These are phyloP conservation scores for Taeniopygia guttata DNA, from an alignment of 2,797 vertebrate species.

Conservation along the genomic window DNA sequence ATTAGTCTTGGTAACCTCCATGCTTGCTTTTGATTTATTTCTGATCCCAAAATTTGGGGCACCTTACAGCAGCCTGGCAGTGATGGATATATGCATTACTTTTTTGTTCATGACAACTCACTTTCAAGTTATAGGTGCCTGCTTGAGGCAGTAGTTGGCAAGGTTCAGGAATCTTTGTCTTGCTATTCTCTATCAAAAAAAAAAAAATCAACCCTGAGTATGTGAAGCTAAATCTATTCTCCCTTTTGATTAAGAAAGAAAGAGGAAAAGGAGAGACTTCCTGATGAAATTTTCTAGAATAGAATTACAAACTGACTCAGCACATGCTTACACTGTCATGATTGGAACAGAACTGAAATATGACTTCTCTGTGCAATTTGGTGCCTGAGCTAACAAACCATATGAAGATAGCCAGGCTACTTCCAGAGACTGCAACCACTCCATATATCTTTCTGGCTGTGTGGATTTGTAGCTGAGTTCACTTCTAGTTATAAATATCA, in stretches of 20 bases:
- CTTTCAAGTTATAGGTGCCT: background rate
- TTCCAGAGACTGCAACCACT: background rate
- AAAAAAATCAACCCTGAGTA: too few species aligned
- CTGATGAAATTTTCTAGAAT: background rate
- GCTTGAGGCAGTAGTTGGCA: background rate
- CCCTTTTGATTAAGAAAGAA: background rate
- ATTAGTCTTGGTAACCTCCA: background rate
- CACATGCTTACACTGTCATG: background rate
- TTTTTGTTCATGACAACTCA: background rate
- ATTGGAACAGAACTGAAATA: background rate
- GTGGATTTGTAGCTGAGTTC: background rate
- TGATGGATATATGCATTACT: background rate
- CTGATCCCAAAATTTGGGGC: background rate
- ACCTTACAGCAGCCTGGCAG: background rate
- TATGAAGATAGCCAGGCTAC: background rate
- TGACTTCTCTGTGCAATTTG: background rate
- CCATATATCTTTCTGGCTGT: accelerated
- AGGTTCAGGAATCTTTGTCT: background rate
- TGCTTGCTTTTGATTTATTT: background rate
- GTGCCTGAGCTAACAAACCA: background rate
- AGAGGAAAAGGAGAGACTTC: background rate
- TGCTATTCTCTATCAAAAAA: background rate
- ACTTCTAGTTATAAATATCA: background rate
- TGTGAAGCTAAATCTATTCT: background rate
- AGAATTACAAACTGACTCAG: background rate